phyloP scores from a whole-genome alignment of 2,797 vertebrate genomes.

The Paratrypauchen microcephalus region DNA sequence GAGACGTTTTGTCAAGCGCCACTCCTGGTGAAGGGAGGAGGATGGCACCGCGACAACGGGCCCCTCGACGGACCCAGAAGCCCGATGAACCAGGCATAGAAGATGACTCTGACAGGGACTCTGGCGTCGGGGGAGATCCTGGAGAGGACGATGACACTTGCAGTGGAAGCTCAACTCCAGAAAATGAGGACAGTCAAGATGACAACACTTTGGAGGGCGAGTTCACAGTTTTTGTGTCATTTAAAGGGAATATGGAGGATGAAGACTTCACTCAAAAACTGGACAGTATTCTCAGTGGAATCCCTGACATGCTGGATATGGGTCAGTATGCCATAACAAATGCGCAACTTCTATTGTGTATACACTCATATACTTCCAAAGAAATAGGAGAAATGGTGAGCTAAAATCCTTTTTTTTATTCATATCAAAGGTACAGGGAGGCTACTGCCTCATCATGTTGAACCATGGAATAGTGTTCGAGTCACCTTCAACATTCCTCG shows the following conservation, averaged over 20 bases:
- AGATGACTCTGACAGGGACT: slow-evolving; percentile 85
- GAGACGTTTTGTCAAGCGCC: slow-evolving; percentile 52
- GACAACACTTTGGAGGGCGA: slow-evolving; percentile 59
- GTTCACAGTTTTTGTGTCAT: slow-evolving; percentile 91
- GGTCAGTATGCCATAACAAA: slow-evolving; percentile 73
- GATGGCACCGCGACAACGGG: slow-evolving; percentile 67
- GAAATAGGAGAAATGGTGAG: background rate
- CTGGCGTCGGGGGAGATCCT: slow-evolving; percentile 87
- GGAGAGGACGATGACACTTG: slow-evolving; percentile 67
- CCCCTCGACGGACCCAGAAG: slow-evolving; percentile 71
- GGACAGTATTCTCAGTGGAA: slow-evolving; percentile 83
- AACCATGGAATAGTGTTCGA: slow-evolving; percentile 98
- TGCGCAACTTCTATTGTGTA: background rate
- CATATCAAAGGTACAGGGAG: slow-evolving; percentile 78
- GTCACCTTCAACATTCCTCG: slow-evolving; percentile 98
- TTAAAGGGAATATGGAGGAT: slow-evolving; percentile 93
- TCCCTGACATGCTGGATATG: slow-evolving; percentile 88
- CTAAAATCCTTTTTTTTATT: background rate
- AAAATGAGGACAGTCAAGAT: slow-evolving; percentile 42
- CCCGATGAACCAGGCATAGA: slow-evolving; percentile 74
- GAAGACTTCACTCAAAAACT: slow-evolving; percentile 91
- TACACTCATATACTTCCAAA: background rate
- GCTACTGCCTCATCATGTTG: slow-evolving; percentile 86
- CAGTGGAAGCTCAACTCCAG: slow-evolving; percentile 38
- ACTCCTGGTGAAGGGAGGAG: slow-evolving; percentile 69